These are phyloP conservation scores for Rhipidura dahli DNA, from an alignment of 2,113 vertebrate genomes.

Conservation along the genomic window DNA sequence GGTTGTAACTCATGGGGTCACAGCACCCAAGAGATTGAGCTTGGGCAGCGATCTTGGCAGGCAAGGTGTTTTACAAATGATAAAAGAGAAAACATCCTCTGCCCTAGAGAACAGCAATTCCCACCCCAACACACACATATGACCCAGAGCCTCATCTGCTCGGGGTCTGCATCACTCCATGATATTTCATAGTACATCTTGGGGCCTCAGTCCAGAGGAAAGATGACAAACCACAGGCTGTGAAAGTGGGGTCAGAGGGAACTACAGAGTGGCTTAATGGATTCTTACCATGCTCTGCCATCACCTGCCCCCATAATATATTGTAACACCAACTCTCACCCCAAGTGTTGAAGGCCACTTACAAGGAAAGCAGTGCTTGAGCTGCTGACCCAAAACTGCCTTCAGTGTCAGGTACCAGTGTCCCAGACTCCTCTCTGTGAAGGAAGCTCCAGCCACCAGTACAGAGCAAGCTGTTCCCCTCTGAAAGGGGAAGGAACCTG, in stretches of 20 bases:
- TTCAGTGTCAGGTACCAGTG: not conserved
- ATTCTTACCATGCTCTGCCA: not conserved
- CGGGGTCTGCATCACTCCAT: not conserved
- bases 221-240: not conserved
- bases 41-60: not conserved
- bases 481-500: not conserved
- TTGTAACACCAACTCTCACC: not conserved
- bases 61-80: not conserved
- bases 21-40: rapidly evolving
- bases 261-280: not conserved
- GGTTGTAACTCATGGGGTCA: not conserved
- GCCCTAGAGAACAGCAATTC: not conserved
- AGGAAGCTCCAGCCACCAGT: not conserved
- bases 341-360: not conserved
- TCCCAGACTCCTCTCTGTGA: not conserved
- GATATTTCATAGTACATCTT: not conserved
- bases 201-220: not conserved
- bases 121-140: not conserved
- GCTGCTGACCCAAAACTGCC: not conserved
- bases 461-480: not conserved
- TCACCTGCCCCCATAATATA: rapidly evolving
- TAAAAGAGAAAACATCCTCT: not conserved
- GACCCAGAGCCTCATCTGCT: not conserved
- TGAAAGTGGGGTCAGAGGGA: not conserved
- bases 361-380: rapidly evolving